Evolutionary conservation across 1,140 invertebrate species (phyloP), one percentile per base, ranked within the genome.

Genomic region (Samia ricini): DNA sequence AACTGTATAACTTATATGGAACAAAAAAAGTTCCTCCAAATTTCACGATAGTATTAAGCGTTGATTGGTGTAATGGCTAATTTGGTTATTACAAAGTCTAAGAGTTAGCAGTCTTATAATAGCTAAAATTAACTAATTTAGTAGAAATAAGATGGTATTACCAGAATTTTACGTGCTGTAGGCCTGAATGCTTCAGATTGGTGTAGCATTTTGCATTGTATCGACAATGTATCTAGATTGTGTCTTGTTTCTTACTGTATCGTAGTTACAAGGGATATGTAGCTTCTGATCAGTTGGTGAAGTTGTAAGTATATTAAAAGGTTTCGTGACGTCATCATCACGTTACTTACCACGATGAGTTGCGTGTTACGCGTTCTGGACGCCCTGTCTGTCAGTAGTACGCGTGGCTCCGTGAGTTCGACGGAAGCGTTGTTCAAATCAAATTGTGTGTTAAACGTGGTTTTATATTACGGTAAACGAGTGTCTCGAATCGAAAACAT

Each of bases 321-420:
- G 51, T 20, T 52, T 61, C 49, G 63, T 71, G 71, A 71, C 63
- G 69, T 74, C 69, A 71, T 29, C 60, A 61, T 57, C 26, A 56
- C 69, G 67, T 82, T 76, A 76, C 69, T 56, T 69, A 66, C 64
- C 69, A 61, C 70, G 66, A 70, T 69, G 72, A 74, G 71, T 72
- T 70, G 74, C 72, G 74, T 74, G 61, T 61, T 62, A 57, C 63
- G 66, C 56, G 33, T 63, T 56, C 20, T 52, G 57, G 60, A 48
- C 61, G 20, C 61, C 51, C 49, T 60, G 36, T 62, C 66, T 61
- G 67, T 72, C 76, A 79, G 80, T 79, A 49, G 60, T 22, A 69
- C 74, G 72, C 76, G 76, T 73, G 58, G 56, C 61, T 61, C 68
- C 15, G 12, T 50, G 58, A 19, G 54, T 62, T 63, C 63, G 48